Percentiles rank a stretch among this genome's conserved stretches.
Conservation (phyloP, 2,113 vertebrate species). For the Rhagologus leucostigma region DNA sequence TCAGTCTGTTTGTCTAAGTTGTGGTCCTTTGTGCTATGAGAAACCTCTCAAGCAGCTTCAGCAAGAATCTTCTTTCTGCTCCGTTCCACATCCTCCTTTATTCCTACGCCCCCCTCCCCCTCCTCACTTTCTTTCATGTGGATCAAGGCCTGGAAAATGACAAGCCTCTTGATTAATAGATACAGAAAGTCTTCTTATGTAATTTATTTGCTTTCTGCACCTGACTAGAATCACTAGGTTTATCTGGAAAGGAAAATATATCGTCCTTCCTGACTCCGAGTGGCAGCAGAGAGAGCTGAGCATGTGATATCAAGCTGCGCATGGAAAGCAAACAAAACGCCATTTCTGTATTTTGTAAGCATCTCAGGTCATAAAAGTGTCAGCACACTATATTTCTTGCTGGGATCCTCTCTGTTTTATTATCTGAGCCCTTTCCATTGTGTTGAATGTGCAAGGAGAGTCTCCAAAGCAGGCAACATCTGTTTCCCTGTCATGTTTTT, state of each 20-base stretch:
- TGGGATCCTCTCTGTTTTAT: slow-evolving; percentile 68
- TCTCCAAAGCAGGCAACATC: slow-evolving; percentile 68
- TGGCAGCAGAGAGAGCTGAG: slow-evolving; percentile 71
- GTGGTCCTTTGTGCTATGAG: not conserved
- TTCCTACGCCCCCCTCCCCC: not conserved
- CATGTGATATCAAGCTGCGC: slow-evolving; percentile 71
- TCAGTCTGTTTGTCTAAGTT: not conserved
- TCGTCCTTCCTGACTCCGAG: slow-evolving; percentile 72
- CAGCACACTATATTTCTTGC: slow-evolving; percentile 75
- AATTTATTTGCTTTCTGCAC: slow-evolving; percentile 83
- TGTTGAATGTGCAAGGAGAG: slow-evolving; percentile 60
- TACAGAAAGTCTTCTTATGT: slow-evolving; percentile 68
- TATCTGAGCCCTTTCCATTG: slow-evolving; percentile 62
- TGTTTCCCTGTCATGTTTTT: slow-evolving; percentile 67
- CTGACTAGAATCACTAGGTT: slow-evolving; percentile 76
- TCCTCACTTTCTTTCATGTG: slow-evolving; percentile 71
- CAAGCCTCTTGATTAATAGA: slow-evolving; percentile 74
- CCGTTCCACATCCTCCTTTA: not conserved
- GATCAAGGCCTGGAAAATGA: slow-evolving; percentile 76
- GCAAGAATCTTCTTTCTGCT: not conserved
- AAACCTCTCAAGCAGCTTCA: not conserved
- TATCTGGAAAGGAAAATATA: slow-evolving; percentile 74
- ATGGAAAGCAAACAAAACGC: slow-evolving; percentile 73
- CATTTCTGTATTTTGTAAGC: slow-evolving; percentile 74
- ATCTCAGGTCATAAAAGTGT: slow-evolving; percentile 79